A percentile compares a stretch with the other conserved stretches of the same genome.
phyloP scores from a whole-genome alignment of 2,888 invertebrate genomes.

The Chelonus formosanus region DNA sequence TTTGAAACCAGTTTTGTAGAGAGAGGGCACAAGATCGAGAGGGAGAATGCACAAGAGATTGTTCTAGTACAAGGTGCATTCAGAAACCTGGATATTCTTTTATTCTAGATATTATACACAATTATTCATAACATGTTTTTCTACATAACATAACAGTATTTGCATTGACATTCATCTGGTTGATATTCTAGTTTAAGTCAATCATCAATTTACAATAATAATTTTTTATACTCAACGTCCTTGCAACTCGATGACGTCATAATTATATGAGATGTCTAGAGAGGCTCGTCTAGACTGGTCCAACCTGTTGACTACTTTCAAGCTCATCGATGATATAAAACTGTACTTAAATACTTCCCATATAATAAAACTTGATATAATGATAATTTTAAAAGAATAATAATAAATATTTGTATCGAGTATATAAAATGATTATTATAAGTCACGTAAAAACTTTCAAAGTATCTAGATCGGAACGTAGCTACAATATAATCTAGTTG shows the following conservation, averaged over 20 bases:
- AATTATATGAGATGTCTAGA: neutral
- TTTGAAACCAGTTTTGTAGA: slow-evolving; percentile 53
- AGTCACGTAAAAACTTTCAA: slow-evolving; percentile 9
- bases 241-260: neutral
- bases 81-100: neutral
- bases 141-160: too few species aligned
- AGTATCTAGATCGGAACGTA: slow-evolving; percentile 26
- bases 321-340: too few species aligned
- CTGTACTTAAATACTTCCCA: neutral
- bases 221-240: neutral
- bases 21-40: slow-evolving; percentile 13
- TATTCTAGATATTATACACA: neutral
- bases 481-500: slow-evolving; percentile 4
- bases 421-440: slow-evolving; percentile 5
- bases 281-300: slow-evolving; percentile 11
- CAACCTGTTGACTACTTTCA: slow-evolving; percentile 8
- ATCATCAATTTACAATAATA: too few species aligned
- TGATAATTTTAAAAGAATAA: too few species aligned
- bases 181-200: too few species aligned
- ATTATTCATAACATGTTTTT: neutral
- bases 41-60: neutral
- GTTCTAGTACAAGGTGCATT: neutral
- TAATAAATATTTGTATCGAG: neutral
- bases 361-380: neutral
- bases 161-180: too few species aligned